Base-by-base conservation (phyloP, 37 sponge, comb jelly and placozoan species). In the Beroe ovata region DNA sequence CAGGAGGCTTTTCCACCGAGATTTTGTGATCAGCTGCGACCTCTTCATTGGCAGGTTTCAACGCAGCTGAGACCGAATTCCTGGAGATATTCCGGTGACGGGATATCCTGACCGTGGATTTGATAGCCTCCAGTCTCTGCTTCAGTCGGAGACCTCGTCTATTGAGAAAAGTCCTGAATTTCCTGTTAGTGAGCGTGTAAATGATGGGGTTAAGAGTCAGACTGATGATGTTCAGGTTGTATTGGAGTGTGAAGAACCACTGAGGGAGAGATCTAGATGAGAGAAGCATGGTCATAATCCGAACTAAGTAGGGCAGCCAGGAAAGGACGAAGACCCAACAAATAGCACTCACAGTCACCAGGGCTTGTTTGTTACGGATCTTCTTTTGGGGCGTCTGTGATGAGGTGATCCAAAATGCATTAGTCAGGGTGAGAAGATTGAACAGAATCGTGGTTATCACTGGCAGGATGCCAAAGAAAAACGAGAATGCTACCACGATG, bases 171-270 rank as follows among this genome's bases (percentile, higher is more conserved):
- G 22, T 38, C 21, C 84, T 39, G 28, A 77, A 77, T 54, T 39
- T 77, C 47, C 84, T 77, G 84, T 77, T 77, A 4, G 84, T 77
- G 8, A 77, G 35, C 8, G 54, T 77, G 84, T 77, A 77, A 6
- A 77, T 36, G 26, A 77, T 39, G 22, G 84, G 84, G 54, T 77
- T 77, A 25, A 77, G 38, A 0, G 84, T 77, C 22, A 77, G 84
- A 35, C 84, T 77, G 84, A 77, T 38, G 33, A 77, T 77, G 84
- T 77, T 77, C 8, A 77, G 84, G 33, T 42, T 42, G 54, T 77
- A 77, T 29, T 77, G 84, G n/a, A 77, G 35, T 2, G 54, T 77
- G 84, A 32, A 77, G 84, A 77, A 77, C 84, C 84, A 77, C 2
- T n/a, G 84, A 2, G 84, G 84, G 4, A 77, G 47, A 19, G 42